phyloP scores from a whole-genome alignment of 2,888 invertebrate genomes.

The Belgica antarctica region DNA sequence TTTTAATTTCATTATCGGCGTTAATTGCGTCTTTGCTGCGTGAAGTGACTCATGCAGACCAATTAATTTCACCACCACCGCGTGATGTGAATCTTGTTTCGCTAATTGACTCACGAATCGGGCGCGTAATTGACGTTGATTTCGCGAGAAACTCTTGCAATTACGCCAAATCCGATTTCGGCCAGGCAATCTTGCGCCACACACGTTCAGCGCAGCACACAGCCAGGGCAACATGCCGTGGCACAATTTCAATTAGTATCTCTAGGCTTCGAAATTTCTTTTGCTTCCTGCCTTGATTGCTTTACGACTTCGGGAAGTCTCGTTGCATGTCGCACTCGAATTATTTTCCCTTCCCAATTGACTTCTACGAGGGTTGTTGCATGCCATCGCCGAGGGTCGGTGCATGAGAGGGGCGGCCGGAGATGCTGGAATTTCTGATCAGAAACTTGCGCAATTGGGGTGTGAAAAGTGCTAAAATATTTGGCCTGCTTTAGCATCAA shows the following conservation, averaged over 20 bases:
- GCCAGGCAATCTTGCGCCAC: not conserved
- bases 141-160: no score
- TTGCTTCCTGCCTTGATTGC: conserved; percentile 19
- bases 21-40: not conserved
- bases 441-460: not conserved
- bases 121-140: not conserved
- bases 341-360: conserved; percentile 9
- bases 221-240: not conserved
- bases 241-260: conserved; percentile 21
- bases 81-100: not conserved
- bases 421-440: not conserved
- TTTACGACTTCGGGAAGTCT: conserved; percentile 38
- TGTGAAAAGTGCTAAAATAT: conserved; percentile 14
- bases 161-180: no score
- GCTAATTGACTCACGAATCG: not conserved
- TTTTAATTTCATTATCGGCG: no score
- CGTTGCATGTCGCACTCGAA: conserved; percentile 29
- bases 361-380: not conserved
- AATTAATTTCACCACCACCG: no score
- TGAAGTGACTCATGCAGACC: conserved; percentile 8
- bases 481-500: not conserved
- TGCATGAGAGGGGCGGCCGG: not conserved
- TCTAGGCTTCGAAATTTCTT: conserved; percentile 30
- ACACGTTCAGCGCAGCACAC: not conserved
- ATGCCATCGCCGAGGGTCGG: not conserved